Evolutionary conservation across 2,113 vertebrate species (phyloP), one percentile per base, ranked within the genome.

Genomic region (Psittacara wagleri): DNA sequence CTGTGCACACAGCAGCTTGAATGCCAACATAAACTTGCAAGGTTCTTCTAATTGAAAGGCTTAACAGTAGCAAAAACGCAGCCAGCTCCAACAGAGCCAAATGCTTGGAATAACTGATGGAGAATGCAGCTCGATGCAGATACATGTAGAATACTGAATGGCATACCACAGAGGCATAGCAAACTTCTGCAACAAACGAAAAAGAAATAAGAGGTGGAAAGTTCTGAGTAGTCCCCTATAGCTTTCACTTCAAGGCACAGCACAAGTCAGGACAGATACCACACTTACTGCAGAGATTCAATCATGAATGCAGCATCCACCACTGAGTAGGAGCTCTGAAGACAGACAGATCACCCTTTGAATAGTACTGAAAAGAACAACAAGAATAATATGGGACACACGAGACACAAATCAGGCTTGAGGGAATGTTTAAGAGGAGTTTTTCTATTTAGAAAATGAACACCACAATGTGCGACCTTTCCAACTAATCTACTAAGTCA

Each of bases 1-100:
- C 44, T 37, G 29, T 12, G 57, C 84, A 82, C 70, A 75, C 39
- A 90, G 78, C 88, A 74, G 61, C 72, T 25, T 54, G 76, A 87
- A 86, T 43, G 90, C 88, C 95, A 96, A 95, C 90, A 69, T 63
- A 70, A 93, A 93, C 94, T 91, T 61, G 80, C 86, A 92, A 80
- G 92, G 39, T 82, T 88, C 93, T 92, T 87, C 66, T 92, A 96
- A 96, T 22, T 72, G 92, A 92, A 92, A 88, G 70, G 46, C 79
- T 96, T 92, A 95, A 77, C 72, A 61, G 90, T 1, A 83, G 93
- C 0, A 3, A 82, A 74, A 77, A 54, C 0, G 1, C 86, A 91
- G 95, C 78, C 94, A 86, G 94, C 76, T 85, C 86, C 70, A 39
- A 3, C 28, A 62, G 94, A 86, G 86, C 75, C 83, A 78, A 93